Evolutionary conservation across 2,797 vertebrate species (phyloP).

Genomic region (Taeniopygia guttata): DNA sequence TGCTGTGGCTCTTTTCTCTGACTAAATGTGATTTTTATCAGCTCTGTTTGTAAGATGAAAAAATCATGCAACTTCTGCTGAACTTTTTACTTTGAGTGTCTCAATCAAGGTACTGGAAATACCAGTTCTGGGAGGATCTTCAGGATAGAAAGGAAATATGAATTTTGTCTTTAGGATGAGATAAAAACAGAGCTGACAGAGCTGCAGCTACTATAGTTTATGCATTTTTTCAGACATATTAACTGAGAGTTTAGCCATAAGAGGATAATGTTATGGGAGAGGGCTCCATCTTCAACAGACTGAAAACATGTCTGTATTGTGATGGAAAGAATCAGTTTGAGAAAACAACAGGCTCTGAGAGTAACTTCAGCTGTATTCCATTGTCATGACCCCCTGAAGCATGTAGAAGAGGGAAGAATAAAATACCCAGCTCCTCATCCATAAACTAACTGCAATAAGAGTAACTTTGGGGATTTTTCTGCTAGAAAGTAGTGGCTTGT

Average conservation of each 20-base stretch:
- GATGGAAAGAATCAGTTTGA: background rate
- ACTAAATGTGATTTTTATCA: background rate
- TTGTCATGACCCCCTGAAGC: background rate
- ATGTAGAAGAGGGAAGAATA: background rate
- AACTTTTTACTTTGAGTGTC: background rate
- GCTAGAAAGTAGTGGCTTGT: background rate
- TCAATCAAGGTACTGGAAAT: background rate
- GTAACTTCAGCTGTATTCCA: background rate
- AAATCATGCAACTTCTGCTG: background rate
- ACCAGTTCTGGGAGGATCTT: background rate
- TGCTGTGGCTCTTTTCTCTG: background rate
- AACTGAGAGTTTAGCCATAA: background rate
- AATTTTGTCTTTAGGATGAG: background rate
- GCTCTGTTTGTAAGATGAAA: background rate
- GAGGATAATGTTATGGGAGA: background rate
- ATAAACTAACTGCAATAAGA: background rate
- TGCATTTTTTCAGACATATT: background rate
- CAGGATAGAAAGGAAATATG: background rate
- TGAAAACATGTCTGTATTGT: background rate
- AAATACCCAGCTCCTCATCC: background rate
- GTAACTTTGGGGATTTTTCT: background rate
- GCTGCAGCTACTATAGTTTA: background rate
- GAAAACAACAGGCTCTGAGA: background rate
- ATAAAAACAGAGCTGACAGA: background rate
- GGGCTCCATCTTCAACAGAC: background rate